Evolutionary conservation across 1,140 invertebrate species (phyloP).

Genomic region (Ceratina australensis): DNA sequence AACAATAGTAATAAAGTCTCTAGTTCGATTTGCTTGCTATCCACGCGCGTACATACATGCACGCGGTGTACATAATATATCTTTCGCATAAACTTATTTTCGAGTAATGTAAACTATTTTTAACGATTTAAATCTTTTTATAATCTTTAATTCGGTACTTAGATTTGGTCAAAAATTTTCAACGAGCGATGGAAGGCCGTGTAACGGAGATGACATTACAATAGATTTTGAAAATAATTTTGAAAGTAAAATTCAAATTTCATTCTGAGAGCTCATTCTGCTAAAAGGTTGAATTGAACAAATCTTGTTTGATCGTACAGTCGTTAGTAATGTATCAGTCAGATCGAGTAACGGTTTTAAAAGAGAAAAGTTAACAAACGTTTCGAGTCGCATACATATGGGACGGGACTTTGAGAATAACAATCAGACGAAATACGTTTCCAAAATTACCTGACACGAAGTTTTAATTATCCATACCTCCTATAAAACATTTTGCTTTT

Average conservation of each 20-base stretch:
- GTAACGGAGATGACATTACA: too few species aligned
- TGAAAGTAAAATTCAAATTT: too few species aligned
- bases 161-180: background rate
- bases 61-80: too few species aligned
- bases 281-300: too few species aligned
- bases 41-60: too few species aligned
- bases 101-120: background rate
- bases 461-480: slow-evolving; percentile 21
- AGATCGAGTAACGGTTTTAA: too few species aligned
- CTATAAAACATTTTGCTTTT: slow-evolving; percentile 23
- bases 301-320: too few species aligned
- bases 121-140: background rate
- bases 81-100: background rate
- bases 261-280: too few species aligned
- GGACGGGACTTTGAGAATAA: slow-evolving; percentile 3
- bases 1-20: too few species aligned
- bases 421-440: slow-evolving; percentile 11
- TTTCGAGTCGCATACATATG: slow-evolving; percentile 20
- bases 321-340: too few species aligned
- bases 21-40: too few species aligned
- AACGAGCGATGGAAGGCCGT: too few species aligned
- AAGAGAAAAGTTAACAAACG: background rate
- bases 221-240: background rate
- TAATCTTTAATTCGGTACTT: background rate
- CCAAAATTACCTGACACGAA: slow-evolving; percentile 15